These are phyloP conservation scores for Ctenochaetus hawaiiensis DNA, from an alignment of 2,797 vertebrate species.

Conservation along the genomic window DNA sequence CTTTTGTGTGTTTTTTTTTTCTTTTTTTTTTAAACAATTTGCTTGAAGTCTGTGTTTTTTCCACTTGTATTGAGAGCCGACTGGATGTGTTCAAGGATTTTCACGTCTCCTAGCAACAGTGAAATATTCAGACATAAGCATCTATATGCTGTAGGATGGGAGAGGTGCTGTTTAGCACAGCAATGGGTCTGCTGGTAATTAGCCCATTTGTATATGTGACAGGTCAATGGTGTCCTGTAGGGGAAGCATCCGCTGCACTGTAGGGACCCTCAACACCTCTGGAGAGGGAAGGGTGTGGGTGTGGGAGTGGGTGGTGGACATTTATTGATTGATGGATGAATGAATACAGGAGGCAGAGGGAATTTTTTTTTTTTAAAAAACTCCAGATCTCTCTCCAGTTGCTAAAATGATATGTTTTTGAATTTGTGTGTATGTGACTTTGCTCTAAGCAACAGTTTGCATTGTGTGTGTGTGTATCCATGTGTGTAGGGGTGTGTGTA, in stretches of 20 bases:
- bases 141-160: conserved; percentile 65
- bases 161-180: conserved; percentile 59
- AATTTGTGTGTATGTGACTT: background rate
- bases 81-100: conserved; percentile 76
- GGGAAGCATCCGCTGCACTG: conserved; percentile 24
- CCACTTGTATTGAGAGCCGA: conserved; percentile 61
- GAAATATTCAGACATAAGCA: conserved; percentile 69
- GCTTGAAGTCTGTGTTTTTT: conserved; percentile 52
- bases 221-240: conserved; percentile 44
- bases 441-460: conserved; percentile 13
- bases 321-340: background rate
- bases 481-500: no score
- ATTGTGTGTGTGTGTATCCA: no score
- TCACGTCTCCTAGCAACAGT: conserved; percentile 81
- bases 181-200: conserved; percentile 66
- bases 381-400: background rate
- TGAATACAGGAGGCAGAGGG: conserved; percentile 2
- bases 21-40: conserved; percentile 48
- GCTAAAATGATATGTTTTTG: background rate
- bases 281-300: conserved; percentile 9
- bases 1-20: conserved; percentile 27
- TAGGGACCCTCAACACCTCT: conserved; percentile 5
- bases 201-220: conserved; percentile 45
- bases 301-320: background rate
- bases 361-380: no score